Base-by-base conservation (phyloP, 1,140 invertebrate genomes). In the Arctopsyche grandis region DNA sequence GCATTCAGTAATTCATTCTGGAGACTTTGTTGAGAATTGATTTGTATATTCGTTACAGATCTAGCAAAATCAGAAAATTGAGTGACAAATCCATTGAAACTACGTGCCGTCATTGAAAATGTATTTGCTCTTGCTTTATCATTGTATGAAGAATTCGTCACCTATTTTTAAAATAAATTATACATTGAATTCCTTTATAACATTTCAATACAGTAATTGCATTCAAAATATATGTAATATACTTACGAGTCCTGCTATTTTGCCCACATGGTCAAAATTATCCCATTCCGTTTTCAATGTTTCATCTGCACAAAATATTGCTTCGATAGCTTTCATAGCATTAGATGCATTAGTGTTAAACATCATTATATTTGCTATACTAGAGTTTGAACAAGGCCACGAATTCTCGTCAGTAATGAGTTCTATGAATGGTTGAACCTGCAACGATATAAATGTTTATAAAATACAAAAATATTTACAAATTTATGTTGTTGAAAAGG, bases 351-450 rank as follows among this genome's bases (percentile, higher is more conserved):
- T 70, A 5, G 73, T 26, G 9, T 78, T 83, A 0, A 87, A 75
- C 0, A 69, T 52, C 19, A 88, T 14, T 4, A 84, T 12, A 5
- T 84, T 78, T 0, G 84, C 80, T 5, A 87, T 56, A 29, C 86
- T 86, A 4, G 10, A 81, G 0, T 19, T 56, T 7, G 83, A 84
- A 66, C 88, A 89, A 0, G 88, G 88, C 88, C 88, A 89, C 0
- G 83, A 69, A 4, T 85, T 84, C 0, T 84, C 82, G 0, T 82
- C 80, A 78, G 87, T 87, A 56, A 88, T 77, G 5, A 86, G 14
- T 5, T 77, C 43, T 24, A 87, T 85, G 78, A 88, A 84, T 77
- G 84, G 82, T 44, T 81, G 76, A 70, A 87, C 69, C 87, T 88
- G 81, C 5, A 84, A 83, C 16, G 5, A 7, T 4, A 7, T 38